Evolutionary conservation across 2,888 invertebrate genomes (phyloP).

Genomic region (Lithophane ornitopus): DNA sequence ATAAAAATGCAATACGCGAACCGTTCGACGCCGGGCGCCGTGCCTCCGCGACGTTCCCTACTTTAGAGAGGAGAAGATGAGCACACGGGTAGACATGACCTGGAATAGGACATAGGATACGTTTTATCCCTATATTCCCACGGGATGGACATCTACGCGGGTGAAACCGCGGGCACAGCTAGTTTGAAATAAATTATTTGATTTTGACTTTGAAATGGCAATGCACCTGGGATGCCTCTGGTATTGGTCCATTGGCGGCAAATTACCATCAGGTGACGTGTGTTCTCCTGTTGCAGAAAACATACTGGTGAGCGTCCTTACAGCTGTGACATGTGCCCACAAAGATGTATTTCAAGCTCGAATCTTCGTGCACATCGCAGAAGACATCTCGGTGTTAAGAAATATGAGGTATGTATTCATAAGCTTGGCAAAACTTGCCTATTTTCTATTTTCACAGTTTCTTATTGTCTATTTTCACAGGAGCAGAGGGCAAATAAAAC

Average conservation of each 20-base stretch:
- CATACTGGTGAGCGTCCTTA: constrained; percentile 86
- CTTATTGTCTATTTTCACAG: neutral
- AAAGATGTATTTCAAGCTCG: constrained; percentile 83
- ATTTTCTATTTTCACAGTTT: neutral
- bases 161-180: no score
- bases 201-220: no score
- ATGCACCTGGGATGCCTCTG: no score
- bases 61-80: no score
- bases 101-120: no score
- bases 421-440: neutral
- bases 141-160: no score
- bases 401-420: constrained; percentile 74
- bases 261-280: neutral
- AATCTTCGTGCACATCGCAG: constrained; percentile 83
- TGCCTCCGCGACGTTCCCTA: no score
- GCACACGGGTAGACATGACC: no score
- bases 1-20: no score
- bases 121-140: no score
- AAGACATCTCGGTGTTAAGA: constrained; percentile 80
- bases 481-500: neutral
- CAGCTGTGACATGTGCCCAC: constrained; percentile 82
- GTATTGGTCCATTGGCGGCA: neutral
- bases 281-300: constrained; percentile 70
- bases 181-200: no score
- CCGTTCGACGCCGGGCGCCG: no score